Conservation (phyloP, 2,113 vertebrate species). For the Pelusios castaneus region DNA sequence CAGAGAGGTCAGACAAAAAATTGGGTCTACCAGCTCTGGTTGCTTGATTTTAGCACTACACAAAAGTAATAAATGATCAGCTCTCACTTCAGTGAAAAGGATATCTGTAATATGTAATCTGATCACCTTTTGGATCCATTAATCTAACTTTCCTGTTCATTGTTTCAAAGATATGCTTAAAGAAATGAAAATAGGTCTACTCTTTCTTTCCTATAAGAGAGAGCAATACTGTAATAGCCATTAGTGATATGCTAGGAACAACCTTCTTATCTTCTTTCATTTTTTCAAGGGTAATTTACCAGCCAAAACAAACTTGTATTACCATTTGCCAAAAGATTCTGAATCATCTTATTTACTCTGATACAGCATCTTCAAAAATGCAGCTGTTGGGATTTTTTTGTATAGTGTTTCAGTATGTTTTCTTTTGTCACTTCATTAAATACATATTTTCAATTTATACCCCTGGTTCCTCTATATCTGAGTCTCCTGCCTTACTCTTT, state of each 20-base stretch:
- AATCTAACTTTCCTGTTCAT: not conserved
- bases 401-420: not conserved
- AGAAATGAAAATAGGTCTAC: not conserved
- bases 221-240: not conserved
- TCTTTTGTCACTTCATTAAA: conserved; percentile 46
- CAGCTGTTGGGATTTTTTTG: not conserved
- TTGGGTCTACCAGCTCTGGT: not conserved
- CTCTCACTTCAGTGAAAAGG: not conserved
- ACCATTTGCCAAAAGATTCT: not conserved
- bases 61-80: not conserved
- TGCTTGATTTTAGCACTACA: not conserved
- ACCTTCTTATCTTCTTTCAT: not conserved
- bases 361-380: conserved; percentile 1
- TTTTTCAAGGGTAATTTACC: conserved; percentile 39
- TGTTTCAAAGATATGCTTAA: not conserved
- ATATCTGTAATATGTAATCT: not conserved
- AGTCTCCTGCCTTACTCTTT: conserved; percentile 24
- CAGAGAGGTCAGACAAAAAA: not conserved
- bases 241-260: not conserved
- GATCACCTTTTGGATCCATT: not conserved
- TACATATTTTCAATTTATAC: conserved; percentile 38
- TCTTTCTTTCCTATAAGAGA: not conserved
- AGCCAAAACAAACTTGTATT: conserved; percentile 1
- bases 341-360: conserved; percentile 11
- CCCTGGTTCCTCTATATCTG: not conserved